Evolutionary conservation across 2,797 vertebrate species (phyloP).

Genomic region (Smutsia gigantea): DNA sequence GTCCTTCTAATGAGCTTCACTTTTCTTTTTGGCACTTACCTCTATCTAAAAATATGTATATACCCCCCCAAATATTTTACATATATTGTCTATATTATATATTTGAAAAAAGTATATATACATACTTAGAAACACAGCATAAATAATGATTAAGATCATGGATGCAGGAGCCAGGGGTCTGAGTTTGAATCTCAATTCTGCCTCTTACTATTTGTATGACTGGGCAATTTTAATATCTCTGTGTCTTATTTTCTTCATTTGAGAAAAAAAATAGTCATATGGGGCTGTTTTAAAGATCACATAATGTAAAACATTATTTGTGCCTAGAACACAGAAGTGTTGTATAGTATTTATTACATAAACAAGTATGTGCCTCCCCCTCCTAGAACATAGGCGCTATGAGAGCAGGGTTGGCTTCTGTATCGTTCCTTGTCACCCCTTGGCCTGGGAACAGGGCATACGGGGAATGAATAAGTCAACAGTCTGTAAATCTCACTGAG

Average conservation of each 20-base stretch:
- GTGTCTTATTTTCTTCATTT: slow-evolving; percentile 22
- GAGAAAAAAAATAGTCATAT: background rate
- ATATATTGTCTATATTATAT: background rate
- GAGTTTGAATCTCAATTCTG: background rate
- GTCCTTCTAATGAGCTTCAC: background rate
- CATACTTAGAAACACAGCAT: background rate
- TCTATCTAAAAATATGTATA: background rate
- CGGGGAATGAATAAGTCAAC: background rate
- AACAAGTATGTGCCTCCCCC: background rate
- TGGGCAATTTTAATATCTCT: background rate
- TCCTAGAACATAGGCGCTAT: background rate
- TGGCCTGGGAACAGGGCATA: background rate
- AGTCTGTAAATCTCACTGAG: background rate
- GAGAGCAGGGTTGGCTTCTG: background rate
- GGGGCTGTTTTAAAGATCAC: background rate
- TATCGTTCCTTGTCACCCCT: background rate
- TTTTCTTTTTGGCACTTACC: background rate
- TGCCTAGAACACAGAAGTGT: background rate
- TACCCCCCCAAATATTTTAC: background rate
- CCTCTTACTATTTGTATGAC: background rate
- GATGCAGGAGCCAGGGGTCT: background rate
- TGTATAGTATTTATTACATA: background rate
- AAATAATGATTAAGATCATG: background rate
- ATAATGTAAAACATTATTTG: background rate
- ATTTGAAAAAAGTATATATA: background rate